Base-by-base conservation (phyloP, 2,113 vertebrate genomes). In the Gallinago paraguaiae region DNA sequence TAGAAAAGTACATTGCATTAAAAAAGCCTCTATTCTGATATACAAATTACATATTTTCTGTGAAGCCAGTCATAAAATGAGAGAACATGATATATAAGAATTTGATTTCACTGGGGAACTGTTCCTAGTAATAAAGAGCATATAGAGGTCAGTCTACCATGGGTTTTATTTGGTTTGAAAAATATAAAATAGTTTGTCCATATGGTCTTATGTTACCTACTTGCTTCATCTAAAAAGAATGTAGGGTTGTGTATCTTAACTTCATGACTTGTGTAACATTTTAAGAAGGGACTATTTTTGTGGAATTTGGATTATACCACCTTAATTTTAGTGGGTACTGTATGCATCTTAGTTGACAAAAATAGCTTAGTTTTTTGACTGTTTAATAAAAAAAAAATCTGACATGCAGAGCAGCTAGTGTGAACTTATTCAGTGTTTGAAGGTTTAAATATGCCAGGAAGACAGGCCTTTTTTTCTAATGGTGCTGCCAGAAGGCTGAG, bases 141-240 rank as follows among this genome's bases (percentile, higher is more conserved):
- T 76, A 60, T 56, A 95, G 83, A 96, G 91, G 93, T 97, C 91
- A 96, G 31, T 86, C 92, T 91, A 92, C 84, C 85, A 91, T 50
- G 9, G 43, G 50, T 94, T 95, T 95, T 93, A 90, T 96, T 97
- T 94, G 82, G 71, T 93, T 95, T 96, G 67, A 95, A 90, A 95
- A 94, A 90, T 96, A 82, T 78, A 89, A 96, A 94, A 89, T 93
- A 92, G 68, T 89, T 95, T 95, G 95, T 97, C 93, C 85, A 95
- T 88, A 71, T 90, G 86, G 89, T 92, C 79, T 96, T 96, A 69
- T 61, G 91, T 96, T 97, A 95, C 96, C 93, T 91, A 94, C 88
- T 93, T 91, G 77, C 95, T 92, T 96, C 96, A 96, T 92, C 92
- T 94, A 45, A 87, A 94, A 97, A 96, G 96, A 97, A 97, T 95